phyloP scores from a whole-genome alignment of 2,113 vertebrate species.

The Ceyx margarethae region DNA sequence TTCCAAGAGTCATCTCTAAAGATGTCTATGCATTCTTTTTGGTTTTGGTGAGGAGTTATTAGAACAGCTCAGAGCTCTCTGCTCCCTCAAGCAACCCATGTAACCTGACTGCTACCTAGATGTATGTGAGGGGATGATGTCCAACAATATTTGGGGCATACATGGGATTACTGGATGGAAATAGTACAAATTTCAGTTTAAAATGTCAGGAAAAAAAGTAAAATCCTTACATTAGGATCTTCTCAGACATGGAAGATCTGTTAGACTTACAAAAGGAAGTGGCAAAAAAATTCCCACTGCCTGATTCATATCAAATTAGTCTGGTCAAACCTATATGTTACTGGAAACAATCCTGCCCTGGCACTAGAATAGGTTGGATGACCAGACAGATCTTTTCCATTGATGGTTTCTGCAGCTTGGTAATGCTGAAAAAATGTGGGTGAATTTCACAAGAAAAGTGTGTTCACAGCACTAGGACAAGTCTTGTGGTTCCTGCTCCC shows the following conservation, averaged over 20 bases:
- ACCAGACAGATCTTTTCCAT: not conserved
- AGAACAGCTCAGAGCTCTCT: not conserved
- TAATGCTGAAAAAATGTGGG: not conserved
- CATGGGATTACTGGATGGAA: not conserved
- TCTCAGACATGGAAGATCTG: not conserved
- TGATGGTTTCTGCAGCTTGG: not conserved
- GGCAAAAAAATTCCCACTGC: not conserved
- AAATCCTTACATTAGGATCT: not conserved
- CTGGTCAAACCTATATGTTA: not conserved
- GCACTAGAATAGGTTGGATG: not conserved
- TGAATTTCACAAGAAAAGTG: not conserved
- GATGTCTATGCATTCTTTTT: not conserved
- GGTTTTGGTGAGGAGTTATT: too few relatives aligned
- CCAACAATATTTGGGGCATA: not conserved
- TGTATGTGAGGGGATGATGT: fast-evolving
- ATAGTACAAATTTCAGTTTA: not conserved
- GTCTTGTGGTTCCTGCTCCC: not conserved
- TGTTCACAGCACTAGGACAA: not conserved
- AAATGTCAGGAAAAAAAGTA: not conserved
- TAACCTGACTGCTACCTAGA: fast-evolving
- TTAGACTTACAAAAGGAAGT: not conserved
- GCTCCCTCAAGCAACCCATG: not conserved
- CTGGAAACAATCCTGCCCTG: not conserved
- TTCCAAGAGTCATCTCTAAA: not conserved
- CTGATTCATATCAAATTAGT: not conserved